Base-by-base conservation (phyloP, 2,888 invertebrate species). In the Hemicrepidius hirtus region DNA sequence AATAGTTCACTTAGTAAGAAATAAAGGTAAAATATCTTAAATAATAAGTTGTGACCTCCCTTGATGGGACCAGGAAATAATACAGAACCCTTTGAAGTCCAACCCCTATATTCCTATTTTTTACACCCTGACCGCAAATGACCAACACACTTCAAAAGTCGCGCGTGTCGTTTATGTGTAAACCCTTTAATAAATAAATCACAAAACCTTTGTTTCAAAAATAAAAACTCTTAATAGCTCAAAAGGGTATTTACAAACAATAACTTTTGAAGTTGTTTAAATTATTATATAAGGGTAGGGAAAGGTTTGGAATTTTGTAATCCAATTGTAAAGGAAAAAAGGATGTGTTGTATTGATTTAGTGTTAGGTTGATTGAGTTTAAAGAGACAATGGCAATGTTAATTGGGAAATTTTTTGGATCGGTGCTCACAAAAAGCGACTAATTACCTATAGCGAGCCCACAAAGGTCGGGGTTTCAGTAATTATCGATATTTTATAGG, bases 91-190 rank as follows among this genome's bases (percentile, higher is more conserved):
- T 18, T 46, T 44, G 1, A 13, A 9, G 10, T 4, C 4, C 46
- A 46, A 18, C 46, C 70, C 65, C 62, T 70, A 21, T 16, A 53
- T 28, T 18, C 32, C 35, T 28, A 53, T 63, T 57, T 68, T 68
- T 62, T 59, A 35, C 41, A 53, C 59, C 49, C 68, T 72, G 72
- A 72, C 72, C 72, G 63, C 72, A 72, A 72, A 72, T 72, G 72
- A 72, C 72, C 72, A 68, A 72, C 72, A 49, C 72, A 68, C 72
- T 71, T 72, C 57, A 64, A 21, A 68, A 60, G 46, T 21, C 21
- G 46, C 64, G 64, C 63, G 68, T 63, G 67, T 21, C 67, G 57
- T 28, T 68, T 63, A 16, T 35, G 46, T 32, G 49, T 18, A 41
- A 46, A 44, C 66, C 63, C 63, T 24, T 50, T 6, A n/a, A 21